These are phyloP conservation scores for Subacronicta megacephala DNA, from an alignment of 2,888 invertebrate genomes.

Conservation along the genomic window DNA sequence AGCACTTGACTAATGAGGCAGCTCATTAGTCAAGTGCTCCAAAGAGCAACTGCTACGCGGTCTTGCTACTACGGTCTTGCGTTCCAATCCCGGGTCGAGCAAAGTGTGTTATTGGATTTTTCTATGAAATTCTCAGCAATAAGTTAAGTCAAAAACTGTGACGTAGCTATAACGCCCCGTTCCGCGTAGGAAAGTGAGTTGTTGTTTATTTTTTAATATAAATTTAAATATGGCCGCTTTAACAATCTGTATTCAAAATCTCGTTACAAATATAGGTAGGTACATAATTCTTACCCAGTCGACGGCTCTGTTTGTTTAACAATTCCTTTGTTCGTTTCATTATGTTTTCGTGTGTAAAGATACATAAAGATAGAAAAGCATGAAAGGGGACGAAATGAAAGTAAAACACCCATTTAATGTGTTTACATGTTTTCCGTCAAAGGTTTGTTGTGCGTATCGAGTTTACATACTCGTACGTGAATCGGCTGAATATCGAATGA, in stretches of 20 bases:
- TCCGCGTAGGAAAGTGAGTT: no score
- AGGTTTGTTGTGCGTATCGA: constrained; percentile 1
- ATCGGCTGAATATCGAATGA: background rate
- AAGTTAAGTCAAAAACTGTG: no score
- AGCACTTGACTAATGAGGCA: no score
- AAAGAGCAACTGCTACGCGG: no score
- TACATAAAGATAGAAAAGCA: constrained; percentile 16
- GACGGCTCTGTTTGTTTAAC: constrained; percentile 22
- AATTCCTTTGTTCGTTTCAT: constrained; percentile 29
- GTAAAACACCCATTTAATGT: constrained; percentile 15
- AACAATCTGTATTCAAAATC: constrained; percentile 15
- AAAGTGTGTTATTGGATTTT: no score
- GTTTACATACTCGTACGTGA: background rate
- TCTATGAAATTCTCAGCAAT: no score
- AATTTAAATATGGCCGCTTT: background rate
- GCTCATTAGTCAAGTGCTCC: no score
- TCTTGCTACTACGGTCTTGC: no score
- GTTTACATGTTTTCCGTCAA: constrained; percentile 28
- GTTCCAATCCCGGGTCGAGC: no score
- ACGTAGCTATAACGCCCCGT: no score
- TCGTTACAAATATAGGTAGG: constrained; percentile 1
- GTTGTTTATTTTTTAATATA: no score
- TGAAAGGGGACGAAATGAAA: constrained; percentile 15
- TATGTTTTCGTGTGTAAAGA: constrained; percentile 28
- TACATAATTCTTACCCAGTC: constrained; percentile 16